These are phyloP conservation scores for Sceloporus undulatus DNA, from an alignment of 2,113 vertebrate species.

Conservation along the genomic window DNA sequence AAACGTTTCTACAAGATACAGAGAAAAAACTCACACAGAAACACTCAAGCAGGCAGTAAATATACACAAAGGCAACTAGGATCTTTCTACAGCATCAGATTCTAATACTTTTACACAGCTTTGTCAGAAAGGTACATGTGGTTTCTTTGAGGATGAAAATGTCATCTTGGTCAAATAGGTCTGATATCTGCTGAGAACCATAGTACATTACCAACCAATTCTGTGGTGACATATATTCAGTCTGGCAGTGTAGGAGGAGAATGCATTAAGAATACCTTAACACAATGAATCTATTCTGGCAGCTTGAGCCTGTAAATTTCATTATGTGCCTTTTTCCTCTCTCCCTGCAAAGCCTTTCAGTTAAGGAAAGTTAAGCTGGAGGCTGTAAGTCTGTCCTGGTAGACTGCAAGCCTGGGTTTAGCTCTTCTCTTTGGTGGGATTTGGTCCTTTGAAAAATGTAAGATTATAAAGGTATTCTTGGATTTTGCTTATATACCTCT, in stretches of 20 bases:
- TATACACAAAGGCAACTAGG: conserved; percentile 99
- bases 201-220: conserved; percentile 70
- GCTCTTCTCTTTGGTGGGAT: conserved; percentile 73
- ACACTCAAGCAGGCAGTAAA: conserved; percentile 99
- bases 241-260: conserved; percentile 83
- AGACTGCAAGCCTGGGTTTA: conserved; percentile 66
- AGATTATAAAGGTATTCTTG: conserved; percentile 65
- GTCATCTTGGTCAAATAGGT: conserved; percentile 81
- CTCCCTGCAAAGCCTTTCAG: conserved; percentile 60
- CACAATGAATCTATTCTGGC: conserved; percentile 64
- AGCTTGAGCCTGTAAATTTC: conserved; percentile 77
- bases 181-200: conserved; percentile 70
- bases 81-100: conserved; percentile 98
- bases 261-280: conserved; percentile 69
- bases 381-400: conserved; percentile 56
- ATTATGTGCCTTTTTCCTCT: conserved; percentile 48
- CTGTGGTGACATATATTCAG: conserved; percentile 68
- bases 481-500: conserved; percentile 66
- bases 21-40: conserved; percentile 95
- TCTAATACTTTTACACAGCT: conserved; percentile 98
- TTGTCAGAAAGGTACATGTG: conserved; percentile 92
- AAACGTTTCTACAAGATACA: conserved; percentile 96
- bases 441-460: conserved; percentile 66
- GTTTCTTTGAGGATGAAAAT: conserved; percentile 81
- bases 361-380: conserved; percentile 70